Conservation (phyloP, 23 tunicate species). For the Trididemnum clinides region DNA sequence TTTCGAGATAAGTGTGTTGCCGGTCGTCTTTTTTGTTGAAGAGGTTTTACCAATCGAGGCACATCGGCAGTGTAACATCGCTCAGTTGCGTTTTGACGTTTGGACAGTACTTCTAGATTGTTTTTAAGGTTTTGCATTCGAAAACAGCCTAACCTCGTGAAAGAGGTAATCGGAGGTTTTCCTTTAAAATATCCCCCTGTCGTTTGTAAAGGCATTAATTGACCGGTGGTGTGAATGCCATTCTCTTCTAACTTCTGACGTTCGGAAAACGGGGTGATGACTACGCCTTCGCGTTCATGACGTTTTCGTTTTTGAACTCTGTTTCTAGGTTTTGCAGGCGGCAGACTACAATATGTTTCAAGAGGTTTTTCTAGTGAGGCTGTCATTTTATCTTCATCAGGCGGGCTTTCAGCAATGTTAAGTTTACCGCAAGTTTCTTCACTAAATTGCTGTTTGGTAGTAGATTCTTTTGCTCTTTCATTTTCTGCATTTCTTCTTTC, state of each 20-base stretch:
- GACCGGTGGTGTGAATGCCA: neutral
- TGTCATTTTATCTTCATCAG: too few species aligned
- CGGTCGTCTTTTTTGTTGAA: neutral
- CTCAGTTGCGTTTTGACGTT: neutral
- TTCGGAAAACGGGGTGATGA: conserved; percentile 32
- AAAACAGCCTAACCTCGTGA: conserved; percentile 44
- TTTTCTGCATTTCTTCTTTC: too few species aligned
- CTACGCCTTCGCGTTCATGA: neutral
- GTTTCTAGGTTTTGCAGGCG: neutral
- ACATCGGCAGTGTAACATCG: conserved; percentile 1
- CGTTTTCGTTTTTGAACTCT: neutral
- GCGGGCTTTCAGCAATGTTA: too few species aligned
- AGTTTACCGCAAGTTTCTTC: too few species aligned
- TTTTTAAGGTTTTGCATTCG: neutral
- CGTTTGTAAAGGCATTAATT: neutral
- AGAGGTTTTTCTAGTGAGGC: neutral
- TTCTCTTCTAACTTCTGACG: neutral
- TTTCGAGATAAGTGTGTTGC: neutral
- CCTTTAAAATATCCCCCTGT: conserved; percentile 44
- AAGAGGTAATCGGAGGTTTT: conserved; percentile 41
- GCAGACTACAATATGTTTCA: neutral
- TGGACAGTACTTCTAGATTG: neutral
- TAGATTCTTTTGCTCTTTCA: too few species aligned
- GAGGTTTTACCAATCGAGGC: neutral
- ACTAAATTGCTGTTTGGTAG: too few species aligned